Base-by-base conservation (phyloP, 2,797 vertebrate genomes). In the Periophthalmus magnuspinnatus region DNA sequence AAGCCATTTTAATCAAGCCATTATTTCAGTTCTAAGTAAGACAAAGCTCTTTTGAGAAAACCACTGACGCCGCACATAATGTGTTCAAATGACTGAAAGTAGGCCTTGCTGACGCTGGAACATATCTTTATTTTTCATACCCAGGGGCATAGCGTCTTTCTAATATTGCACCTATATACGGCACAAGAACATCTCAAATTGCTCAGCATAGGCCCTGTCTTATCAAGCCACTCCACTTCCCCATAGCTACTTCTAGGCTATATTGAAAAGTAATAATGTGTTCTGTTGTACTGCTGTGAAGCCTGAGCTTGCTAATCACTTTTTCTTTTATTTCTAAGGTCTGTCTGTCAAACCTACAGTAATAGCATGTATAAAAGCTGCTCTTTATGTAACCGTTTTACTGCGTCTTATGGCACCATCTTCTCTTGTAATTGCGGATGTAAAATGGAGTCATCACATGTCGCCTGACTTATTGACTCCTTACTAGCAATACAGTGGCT, bases 121-220 rank as follows among this genome's bases (percentile, higher is more conserved):
- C 59, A 24, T 13, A 28, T 33, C 7, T 11, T 2, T 38, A 34
- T 19, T 64, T n/a, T 10, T 41, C 16, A 63, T 68, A 54, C 74
- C 70, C 24, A 68, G 75, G 70, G 58, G 52, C 48, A 72, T 33
- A 16, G 38, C 71, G 62, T 38, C 75, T 47, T 58, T 48, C 63
- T 68, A n/a, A 33, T 48, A 32, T 45, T 71, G 62, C n/a, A 71
- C 54, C n/a, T 28, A 58, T 22, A 58, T 58, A 17, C 21, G 4
- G 4, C 17, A 62, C 47, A 54, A n/a, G 14, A 67, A 61, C 54
- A 63, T 33, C 41, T 67, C 16, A 32, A 65, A 67, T 45, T 48
- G 65, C 45, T 68, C 10, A 45, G 9, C 50, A 28, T 24, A 47
- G 59, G 59, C 13, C 36, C 71, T 57, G 19, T 7, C 11, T 45